Evolutionary conservation across 2,888 invertebrate genomes (phyloP).

Genomic region (Lordiphosa andalusiaca): DNA sequence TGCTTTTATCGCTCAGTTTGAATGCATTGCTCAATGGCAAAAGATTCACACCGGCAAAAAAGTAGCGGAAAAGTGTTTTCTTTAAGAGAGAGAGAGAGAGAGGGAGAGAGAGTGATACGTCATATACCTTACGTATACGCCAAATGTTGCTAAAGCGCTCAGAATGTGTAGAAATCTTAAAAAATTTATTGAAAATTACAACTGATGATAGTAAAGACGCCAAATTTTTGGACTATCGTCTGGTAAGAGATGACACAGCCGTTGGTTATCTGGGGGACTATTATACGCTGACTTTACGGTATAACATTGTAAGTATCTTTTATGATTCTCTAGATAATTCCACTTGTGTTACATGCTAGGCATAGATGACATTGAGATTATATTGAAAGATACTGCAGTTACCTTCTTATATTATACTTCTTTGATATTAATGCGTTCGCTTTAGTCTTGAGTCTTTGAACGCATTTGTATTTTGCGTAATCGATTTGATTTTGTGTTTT

Average conservation of each 20-base stretch:
- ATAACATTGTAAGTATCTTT: constrained; percentile 43
- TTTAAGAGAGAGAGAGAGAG: constrained; percentile 3
- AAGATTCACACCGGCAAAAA: constrained; percentile 33
- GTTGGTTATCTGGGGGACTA: constrained; percentile 77
- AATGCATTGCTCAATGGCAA: constrained; percentile 31
- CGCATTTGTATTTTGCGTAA: too few relatives aligned
- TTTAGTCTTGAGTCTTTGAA: too few relatives aligned
- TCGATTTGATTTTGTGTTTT: too few relatives aligned
- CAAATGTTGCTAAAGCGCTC: constrained; percentile 50
- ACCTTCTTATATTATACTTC: too few relatives aligned
- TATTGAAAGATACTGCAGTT: too few relatives aligned
- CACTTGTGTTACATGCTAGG: not conserved
- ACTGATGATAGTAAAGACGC: constrained; percentile 6
- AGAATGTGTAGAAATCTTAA: constrained; percentile 61
- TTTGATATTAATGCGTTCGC: too few relatives aligned
- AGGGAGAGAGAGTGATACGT: constrained; percentile 21
- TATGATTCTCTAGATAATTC: not conserved
- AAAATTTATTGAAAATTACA: constrained; percentile 22
- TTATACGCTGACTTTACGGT: constrained; percentile 55
- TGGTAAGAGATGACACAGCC: constrained; percentile 39
- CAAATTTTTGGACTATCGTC: constrained; percentile 37
- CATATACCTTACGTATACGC: constrained; percentile 38
- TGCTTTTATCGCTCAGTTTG: constrained; percentile 43
- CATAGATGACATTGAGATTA: too few relatives aligned
- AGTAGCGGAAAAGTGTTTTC: constrained; percentile 28